phyloP scores from a whole-genome alignment of 2,888 invertebrate genomes.

The Oscheius sp. region DNA sequence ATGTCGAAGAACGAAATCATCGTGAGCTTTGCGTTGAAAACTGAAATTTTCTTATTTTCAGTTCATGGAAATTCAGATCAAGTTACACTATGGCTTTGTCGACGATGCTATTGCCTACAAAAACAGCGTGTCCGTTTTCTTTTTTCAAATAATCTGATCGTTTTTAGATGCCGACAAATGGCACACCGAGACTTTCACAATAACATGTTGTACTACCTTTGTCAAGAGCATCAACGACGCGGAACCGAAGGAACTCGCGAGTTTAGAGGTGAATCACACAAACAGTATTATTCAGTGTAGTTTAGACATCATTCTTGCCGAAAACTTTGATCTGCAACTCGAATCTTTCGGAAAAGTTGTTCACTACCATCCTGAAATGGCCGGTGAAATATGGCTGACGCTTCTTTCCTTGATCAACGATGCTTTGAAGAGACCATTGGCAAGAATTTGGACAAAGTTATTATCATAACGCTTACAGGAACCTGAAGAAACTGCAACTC shows the following conservation, averaged over 20 bases:
- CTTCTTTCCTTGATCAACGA: conserved; percentile 24
- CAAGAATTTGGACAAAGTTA: not conserved
- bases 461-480: not conserved
- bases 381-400: conserved; percentile 8
- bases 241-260: conserved; percentile 15
- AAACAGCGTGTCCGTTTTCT: no score
- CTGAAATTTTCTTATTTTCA: not conserved
- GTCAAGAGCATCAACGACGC: conserved; percentile 4
- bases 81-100: conserved; percentile 1
- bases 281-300: not conserved
- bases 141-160: not conserved
- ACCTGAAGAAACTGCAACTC: conserved; percentile 1
- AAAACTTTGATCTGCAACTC: not conserved
- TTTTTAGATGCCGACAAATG: not conserved
- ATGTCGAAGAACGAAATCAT: not conserved
- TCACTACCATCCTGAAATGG: not conserved
- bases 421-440: not conserved
- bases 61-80: conserved; percentile 28
- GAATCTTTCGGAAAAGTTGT: not conserved
- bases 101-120: conserved; percentile 17
- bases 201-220: conserved; percentile 1
- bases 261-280: not conserved
- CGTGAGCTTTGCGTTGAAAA: not conserved
- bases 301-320: conserved; percentile 15
- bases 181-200: conserved; percentile 1